Evolutionary conservation across 2,797 vertebrate genomes (phyloP).

Genomic region (Spinus pinus): DNA sequence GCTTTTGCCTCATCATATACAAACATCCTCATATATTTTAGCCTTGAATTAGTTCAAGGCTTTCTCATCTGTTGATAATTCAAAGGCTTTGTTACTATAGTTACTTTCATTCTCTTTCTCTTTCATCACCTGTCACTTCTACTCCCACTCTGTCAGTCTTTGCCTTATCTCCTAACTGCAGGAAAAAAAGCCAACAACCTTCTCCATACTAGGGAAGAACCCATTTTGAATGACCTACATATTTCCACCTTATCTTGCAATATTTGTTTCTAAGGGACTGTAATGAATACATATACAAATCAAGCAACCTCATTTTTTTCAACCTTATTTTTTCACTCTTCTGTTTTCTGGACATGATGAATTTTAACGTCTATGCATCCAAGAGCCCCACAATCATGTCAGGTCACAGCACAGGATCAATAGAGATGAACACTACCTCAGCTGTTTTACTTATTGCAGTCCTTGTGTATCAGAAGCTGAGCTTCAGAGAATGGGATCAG

Average conservation of each 20-base stretch:
- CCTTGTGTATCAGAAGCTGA: background rate
- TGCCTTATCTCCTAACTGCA: background rate
- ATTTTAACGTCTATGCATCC: background rate
- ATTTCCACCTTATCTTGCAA: background rate
- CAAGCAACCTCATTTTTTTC: background rate
- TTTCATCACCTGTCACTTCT: slow-evolving; percentile 27
- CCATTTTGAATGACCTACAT: slow-evolving; percentile 10
- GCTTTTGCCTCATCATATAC: background rate
- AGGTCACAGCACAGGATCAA: background rate
- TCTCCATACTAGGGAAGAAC: background rate
- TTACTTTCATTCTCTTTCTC: slow-evolving; percentile 26
- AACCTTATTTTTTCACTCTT: background rate
- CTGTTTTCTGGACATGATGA: background rate
- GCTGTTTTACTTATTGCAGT: background rate
- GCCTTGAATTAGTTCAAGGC: slow-evolving; percentile 14
- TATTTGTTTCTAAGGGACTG: background rate
- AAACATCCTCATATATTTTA: background rate
- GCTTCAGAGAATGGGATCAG: background rate
- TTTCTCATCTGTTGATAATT: slow-evolving; percentile 30
- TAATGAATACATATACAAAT: background rate
- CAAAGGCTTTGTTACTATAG: slow-evolving; percentile 38
- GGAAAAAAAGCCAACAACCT: background rate
- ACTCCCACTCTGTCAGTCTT: slow-evolving; percentile 21
- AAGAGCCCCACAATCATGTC: background rate
- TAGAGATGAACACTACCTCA: background rate